Base-by-base conservation (phyloP, 2,888 invertebrate genomes). In the Eurois occulta region DNA sequence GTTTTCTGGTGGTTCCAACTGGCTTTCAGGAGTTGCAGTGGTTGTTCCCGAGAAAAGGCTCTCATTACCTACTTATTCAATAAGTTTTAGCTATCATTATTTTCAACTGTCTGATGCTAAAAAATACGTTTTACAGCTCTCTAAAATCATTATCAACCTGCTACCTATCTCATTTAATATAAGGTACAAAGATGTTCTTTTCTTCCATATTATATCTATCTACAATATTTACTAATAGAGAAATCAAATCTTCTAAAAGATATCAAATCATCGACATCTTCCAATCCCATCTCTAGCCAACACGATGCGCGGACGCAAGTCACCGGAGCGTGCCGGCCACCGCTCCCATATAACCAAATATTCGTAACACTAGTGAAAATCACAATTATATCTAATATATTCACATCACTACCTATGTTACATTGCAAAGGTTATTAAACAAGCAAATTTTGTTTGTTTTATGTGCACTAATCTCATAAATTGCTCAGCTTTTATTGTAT, bases 321-420 rank as follows among this genome's bases (percentile, higher is more conserved):
- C 91, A 92, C 89, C 87, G 90, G 87, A 92, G 91, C 93, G 89
- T 92, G 79, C 84, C 80, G 84, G 84, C 87, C 86, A 85, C 80
- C 89, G 86, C 85, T 86, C 87, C 86, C 85, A 88, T 87, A 86
- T 88, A 82, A 86, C 88, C 84, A 86, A 90, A 91, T 89, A 91
- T 89, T 89, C 90, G 86, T 84, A 88, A 89, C 85, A 88, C 88
- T 83, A 90, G 93, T 91, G 93, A 93, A 92, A 92, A 91, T 91
- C 88, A 87, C 82, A 82, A 86, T 88, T 86, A 88, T 81, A 73
- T 84, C 67, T 83, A 88, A 88, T 89, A 87, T 86, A 90, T 88
- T 87, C 87, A 87, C 86, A 85, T 85, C 81, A 86, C 88, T 82
- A 80, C 78, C 65, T 78, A 71, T 66, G 73, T 80, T 77, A 78